Evolutionary conservation across 2,888 invertebrate genomes (phyloP).

Genomic region (Eilema caniola): DNA sequence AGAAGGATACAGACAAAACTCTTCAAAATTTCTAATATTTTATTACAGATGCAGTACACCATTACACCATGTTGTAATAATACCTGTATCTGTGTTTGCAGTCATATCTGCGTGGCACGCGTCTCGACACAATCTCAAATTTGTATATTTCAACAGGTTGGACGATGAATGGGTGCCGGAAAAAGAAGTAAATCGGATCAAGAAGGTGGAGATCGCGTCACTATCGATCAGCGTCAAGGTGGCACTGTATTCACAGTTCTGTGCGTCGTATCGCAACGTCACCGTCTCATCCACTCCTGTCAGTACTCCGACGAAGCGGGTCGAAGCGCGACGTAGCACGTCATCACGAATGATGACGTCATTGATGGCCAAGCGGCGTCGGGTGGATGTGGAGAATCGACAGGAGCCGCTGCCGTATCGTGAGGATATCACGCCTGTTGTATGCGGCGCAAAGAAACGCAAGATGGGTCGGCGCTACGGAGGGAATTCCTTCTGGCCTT

Average conservation of each 20-base stretch:
- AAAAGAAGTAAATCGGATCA: constrained; percentile 88
- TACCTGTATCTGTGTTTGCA: constrained; percentile 74
- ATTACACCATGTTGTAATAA: constrained; percentile 34
- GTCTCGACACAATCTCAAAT: constrained; percentile 20
- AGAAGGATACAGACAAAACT: not conserved
- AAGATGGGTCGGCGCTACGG: constrained; percentile 78
- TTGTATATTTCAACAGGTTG: constrained; percentile 86
- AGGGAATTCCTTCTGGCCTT: constrained; percentile 80
- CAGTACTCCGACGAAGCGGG: constrained; percentile 20
- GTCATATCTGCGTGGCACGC: constrained; percentile 77
- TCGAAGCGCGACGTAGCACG: constrained; percentile 33
- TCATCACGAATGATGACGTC: constrained; percentile 9
- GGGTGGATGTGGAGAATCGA: constrained; percentile 11
- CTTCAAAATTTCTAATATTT: constrained; percentile 13
- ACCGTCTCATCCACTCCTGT: constrained; percentile 49
- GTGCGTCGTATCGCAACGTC: constrained; percentile 66
- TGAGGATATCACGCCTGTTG: constrained; percentile 38
- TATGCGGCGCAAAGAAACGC: constrained; percentile 79
- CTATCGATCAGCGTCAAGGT: constrained; percentile 84
- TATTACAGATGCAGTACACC: constrained; percentile 50
- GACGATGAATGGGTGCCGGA: constrained; percentile 95
- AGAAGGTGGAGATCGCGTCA: constrained; percentile 86
- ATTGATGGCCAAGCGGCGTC: constrained; percentile 17
- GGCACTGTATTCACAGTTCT: constrained; percentile 83
- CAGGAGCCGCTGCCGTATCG: constrained; percentile 52